phyloP scores from a whole-genome alignment of 2,113 vertebrate species.

The Ellobius talpinus region DNA sequence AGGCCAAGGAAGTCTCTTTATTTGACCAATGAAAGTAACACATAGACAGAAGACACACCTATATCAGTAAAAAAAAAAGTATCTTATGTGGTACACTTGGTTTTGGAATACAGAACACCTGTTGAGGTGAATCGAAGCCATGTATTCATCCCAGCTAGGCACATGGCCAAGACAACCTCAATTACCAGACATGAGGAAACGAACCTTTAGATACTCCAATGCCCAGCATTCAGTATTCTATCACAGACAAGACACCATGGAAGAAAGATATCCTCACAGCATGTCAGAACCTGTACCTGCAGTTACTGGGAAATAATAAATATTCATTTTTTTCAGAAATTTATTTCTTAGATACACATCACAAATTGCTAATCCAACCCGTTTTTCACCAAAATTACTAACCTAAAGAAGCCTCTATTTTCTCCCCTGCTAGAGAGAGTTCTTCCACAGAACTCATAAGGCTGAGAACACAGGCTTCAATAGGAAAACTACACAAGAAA shows the following conservation, averaged over 20 bases:
- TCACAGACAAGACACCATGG: neutral
- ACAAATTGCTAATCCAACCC: constrained; percentile 20
- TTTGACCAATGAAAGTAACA: no score
- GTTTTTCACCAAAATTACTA: constrained; percentile 38
- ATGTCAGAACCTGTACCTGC: neutral
- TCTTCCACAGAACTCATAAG: constrained; percentile 19
- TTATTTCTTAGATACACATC: neutral
- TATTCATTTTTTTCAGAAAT: constrained; percentile 10
- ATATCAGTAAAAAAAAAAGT: neutral
- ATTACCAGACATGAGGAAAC: neutral
- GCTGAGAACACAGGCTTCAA: constrained; percentile 44
- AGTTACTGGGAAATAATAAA: neutral
- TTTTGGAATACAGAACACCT: neutral
- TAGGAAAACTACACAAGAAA: neutral
- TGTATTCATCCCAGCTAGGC: neutral
- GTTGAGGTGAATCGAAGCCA: neutral
- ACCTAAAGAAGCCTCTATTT: neutral
- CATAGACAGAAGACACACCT: no score
- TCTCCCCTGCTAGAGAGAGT: neutral
- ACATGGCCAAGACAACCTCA: neutral
- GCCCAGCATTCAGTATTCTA: neutral
- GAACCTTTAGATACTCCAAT: neutral
- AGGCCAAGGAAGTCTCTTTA: no score
- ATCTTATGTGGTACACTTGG: neutral
- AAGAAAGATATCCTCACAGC: neutral